Evolutionary conservation across 2,888 invertebrate genomes (phyloP), one percentile per base, ranked within the genome.

Genomic region (Acronicta alni): DNA sequence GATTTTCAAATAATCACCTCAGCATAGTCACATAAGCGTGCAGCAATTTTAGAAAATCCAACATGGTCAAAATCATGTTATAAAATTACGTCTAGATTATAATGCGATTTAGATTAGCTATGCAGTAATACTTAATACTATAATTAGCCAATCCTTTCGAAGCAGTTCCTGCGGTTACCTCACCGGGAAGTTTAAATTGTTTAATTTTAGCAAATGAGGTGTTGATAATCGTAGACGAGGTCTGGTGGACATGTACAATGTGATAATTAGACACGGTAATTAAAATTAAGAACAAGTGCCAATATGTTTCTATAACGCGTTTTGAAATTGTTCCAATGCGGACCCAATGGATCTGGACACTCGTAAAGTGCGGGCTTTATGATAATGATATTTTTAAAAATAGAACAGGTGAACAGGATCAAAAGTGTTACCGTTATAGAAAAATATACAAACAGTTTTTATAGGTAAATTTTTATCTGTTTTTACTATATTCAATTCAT

Each of bases 181-280:
- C 49, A 62, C 70, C 76, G 73, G 84, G 77, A 83, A 82, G 63
- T 79, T n/a, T 26, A 74, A 76, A 81, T 79, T 71, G 72, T 57
- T 71, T 47, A 58, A 42, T 77, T 72, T 70, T 73, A 71, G 65
- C 80, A 80, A 82, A 79, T 76, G 35, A 72, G 54, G 67, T 79
- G 76, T 70, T 51, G 37, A 65, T 67, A 81, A 82, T 82, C 57
- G 64, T 37, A 17, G 77, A 66, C 76, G 57, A 77, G 82, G 83
- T 77, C 75, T 64, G 49, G 52, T 76, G 62, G 69, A 62, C 65
- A 49, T 71, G 57, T 65, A 74, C 75, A 73, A 76, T 77, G 52
- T 57, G 47, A 59, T n/a, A 39, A 72, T 70, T 65, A 48, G 65
- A 60, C 57, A 56, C 51, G 57, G 44, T 46, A n/a, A 67, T 77